Evolutionary conservation across 1,140 invertebrate genomes (phyloP).

Genomic region (Mamestra configurata): DNA sequence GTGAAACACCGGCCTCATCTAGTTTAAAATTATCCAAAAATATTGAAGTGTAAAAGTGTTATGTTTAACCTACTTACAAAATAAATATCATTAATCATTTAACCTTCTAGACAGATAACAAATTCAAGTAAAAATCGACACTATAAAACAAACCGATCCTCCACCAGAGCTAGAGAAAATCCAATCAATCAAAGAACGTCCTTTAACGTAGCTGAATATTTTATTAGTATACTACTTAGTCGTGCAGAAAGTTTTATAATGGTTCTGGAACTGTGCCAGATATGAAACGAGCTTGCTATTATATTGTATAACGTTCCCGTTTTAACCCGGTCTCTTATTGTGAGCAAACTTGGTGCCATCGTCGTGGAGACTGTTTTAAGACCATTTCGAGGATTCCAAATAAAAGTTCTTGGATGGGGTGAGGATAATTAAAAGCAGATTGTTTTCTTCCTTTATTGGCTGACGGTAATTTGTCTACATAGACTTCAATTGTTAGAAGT

Average conservation of each 20-base stretch:
- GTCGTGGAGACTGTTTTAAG: neutral
- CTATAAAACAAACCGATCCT: neutral
- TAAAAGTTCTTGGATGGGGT: neutral
- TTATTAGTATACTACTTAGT: conserved; percentile 73
- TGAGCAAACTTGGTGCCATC: conserved; percentile 33
- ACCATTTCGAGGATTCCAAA: neutral
- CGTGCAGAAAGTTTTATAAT: conserved; percentile 71
- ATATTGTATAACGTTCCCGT: conserved; percentile 45
- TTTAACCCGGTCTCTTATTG: conserved; percentile 29
- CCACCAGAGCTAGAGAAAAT: conserved; percentile 9
- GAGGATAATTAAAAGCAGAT: neutral
- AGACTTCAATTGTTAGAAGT: neutral
- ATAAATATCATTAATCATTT: too few relatives aligned
- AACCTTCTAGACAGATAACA: too few relatives aligned
- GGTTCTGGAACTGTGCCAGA: conserved; percentile 70
- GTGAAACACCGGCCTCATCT: too few relatives aligned
- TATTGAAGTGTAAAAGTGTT: too few relatives aligned
- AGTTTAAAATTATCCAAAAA: too few relatives aligned
- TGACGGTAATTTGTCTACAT: neutral
- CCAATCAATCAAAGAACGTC: conserved; percentile 39
- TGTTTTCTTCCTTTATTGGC: neutral
- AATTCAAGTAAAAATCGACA: neutral
- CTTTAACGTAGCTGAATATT: conserved; percentile 63
- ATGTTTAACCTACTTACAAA: too few relatives aligned
- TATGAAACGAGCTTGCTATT: conserved; percentile 51